Conservation (phyloP, 23 tunicate genomes). For the Botrylloides violaceus region DNA sequence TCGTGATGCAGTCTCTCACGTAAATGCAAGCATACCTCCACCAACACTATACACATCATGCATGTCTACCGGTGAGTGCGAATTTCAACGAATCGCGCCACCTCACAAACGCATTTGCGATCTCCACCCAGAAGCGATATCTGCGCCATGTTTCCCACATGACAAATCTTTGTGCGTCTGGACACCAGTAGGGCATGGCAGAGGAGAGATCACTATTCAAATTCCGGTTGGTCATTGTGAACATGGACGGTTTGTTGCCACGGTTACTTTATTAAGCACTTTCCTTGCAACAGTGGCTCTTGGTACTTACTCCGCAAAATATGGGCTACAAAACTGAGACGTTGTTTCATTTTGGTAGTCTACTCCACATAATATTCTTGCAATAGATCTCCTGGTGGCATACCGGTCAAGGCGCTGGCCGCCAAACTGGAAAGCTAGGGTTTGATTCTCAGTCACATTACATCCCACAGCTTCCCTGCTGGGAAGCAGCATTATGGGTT, state of each 20-base stretch:
- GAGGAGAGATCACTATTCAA: not conserved
- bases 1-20: not conserved
- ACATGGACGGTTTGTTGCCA: not conserved
- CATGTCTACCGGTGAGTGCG: not conserved
- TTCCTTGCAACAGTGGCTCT: not conserved
- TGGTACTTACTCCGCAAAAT: too few species aligned
- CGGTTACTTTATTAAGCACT: constrained; percentile 1
- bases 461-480: too few species aligned
- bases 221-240: constrained; percentile 10
- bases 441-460: too few species aligned
- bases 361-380: too few species aligned
- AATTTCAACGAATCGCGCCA: not conserved
- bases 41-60: constrained; percentile 11
- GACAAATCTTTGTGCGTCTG: constrained; percentile 1
- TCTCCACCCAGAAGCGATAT: not conserved
- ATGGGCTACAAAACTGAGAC: too few species aligned
- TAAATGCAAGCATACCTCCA: not conserved
- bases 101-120: not conserved
- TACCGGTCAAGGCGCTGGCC: too few species aligned
- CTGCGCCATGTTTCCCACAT: not conserved
- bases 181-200: not conserved
- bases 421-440: too few species aligned
- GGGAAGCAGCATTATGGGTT: too few species aligned
- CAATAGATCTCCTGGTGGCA: too few species aligned
- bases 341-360: too few species aligned